Conservation (phyloP, 1,140 invertebrate species). For the Lordiphosa stackelbergi region DNA sequence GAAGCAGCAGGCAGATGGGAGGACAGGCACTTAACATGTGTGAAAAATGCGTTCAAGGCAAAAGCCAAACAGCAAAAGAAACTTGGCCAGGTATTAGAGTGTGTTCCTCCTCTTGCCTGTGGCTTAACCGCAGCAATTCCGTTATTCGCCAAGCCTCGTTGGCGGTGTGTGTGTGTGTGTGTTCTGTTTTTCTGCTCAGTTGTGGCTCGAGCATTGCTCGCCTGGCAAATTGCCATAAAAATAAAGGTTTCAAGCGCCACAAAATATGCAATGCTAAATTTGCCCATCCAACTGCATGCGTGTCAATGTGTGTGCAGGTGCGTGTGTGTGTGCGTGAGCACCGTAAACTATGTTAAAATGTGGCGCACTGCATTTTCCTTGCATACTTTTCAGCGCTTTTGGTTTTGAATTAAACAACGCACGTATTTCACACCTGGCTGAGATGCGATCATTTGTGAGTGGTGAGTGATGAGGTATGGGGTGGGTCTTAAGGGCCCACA, state of each 20-base stretch:
- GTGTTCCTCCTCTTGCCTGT: slow-evolving; percentile 13
- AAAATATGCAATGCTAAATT: slow-evolving; percentile 68
- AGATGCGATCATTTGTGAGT: slow-evolving; percentile 6
- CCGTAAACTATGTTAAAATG: slow-evolving; percentile 38
- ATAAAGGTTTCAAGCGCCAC: slow-evolving; percentile 64
- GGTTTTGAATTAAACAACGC: slow-evolving; percentile 57
- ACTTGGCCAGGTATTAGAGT: slow-evolving; percentile 40
- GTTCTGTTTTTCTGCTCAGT: slow-evolving; percentile 30
- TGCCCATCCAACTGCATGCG: slow-evolving; percentile 41
- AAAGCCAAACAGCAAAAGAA: slow-evolving; percentile 35
- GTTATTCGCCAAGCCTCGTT: slow-evolving; percentile 8
- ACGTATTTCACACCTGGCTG: slow-evolving; percentile 59
- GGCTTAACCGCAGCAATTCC: slow-evolving; percentile 9
- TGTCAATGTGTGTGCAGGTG: slow-evolving; percentile 2
- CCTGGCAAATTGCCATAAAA: slow-evolving; percentile 71
- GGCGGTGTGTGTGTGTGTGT: slow-evolving; percentile 2
- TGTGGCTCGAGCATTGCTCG: slow-evolving; percentile 44
- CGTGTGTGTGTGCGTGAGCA: slow-evolving; percentile 6
- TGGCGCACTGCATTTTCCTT: slow-evolving; percentile 52
- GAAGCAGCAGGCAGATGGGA: not conserved
- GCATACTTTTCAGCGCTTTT: slow-evolving; percentile 36
- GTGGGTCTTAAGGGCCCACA: not conserved
- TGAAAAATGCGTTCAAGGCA: slow-evolving; percentile 62
- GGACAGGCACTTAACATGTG: slow-evolving; percentile 42
- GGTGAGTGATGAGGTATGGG: not conserved